Conservation (phyloP, 64 coral and sea anemone genomes). For the Montipora capricornis region DNA sequence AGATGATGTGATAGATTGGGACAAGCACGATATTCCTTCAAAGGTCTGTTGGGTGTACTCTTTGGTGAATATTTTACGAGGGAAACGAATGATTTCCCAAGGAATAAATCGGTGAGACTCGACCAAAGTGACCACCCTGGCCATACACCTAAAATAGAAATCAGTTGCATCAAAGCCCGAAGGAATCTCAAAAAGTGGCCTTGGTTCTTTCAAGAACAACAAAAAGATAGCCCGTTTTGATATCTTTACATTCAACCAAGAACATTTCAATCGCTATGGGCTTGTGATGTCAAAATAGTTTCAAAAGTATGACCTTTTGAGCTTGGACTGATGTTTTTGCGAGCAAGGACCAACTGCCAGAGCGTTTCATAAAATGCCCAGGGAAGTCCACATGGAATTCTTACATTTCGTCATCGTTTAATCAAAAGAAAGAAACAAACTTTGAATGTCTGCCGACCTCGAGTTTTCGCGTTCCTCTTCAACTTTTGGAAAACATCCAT, state of each 20-base stretch:
- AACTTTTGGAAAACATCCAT: no score
- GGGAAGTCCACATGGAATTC: background rate
- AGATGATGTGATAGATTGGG: conserved; percentile 99
- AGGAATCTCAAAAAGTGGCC: conserved; percentile 17
- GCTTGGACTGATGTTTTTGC: background rate
- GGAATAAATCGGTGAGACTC: conserved; percentile 74
- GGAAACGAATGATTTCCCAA: conserved; percentile 74
- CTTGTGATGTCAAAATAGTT: background rate
- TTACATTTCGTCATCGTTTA: background rate
- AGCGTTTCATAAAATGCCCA: background rate
- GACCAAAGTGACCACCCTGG: conserved; percentile 53
- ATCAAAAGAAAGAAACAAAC: background rate
- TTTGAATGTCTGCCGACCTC: background rate
- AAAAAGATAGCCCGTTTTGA: background rate
- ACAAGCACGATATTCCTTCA: conserved; percentile 98
- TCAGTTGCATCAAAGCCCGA: background rate
- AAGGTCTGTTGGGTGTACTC: conserved; percentile 96
- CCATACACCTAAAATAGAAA: background rate
- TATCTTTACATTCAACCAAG: background rate
- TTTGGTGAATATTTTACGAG: conserved; percentile 62
- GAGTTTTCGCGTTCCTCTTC: no score
- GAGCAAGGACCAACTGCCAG: background rate
- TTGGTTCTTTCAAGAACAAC: background rate
- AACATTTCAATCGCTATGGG: background rate
- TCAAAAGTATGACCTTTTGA: background rate